Percentiles rank a stretch among this genome's conserved stretches.
These are phyloP conservation scores for Cervus canadensis DNA, from an alignment of 2,113 vertebrate genomes.

Conservation along the genomic window DNA sequence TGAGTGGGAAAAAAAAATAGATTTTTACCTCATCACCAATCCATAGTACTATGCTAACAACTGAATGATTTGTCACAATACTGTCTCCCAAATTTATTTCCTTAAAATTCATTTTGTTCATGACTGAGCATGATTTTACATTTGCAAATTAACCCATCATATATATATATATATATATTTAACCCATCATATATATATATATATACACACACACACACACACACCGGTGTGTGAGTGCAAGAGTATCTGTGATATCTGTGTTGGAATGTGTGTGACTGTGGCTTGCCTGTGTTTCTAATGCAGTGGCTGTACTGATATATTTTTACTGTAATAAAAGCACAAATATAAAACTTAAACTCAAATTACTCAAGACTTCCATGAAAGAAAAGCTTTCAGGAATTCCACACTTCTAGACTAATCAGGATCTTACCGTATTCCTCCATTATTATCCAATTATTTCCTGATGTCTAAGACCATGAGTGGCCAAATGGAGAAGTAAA, in stretches of 20 bases:
- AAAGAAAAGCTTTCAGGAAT: not conserved
- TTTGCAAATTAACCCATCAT: not conserved
- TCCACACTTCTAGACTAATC: not conserved
- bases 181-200: not conserved
- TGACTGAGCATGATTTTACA: not conserved
- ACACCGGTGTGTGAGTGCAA: not conserved
- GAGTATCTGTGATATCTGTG: not conserved
- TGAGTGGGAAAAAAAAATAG: not conserved
- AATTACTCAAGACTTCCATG: not conserved
- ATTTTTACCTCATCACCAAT: not conserved
- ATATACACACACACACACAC: rapidly evolving
- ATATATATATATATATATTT: not conserved
- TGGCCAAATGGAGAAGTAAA: not conserved
- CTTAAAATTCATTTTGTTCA: not conserved
- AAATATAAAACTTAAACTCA: not conserved
- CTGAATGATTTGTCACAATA: not conserved
- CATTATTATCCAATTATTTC: not conserved
- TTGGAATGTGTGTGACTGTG: not conserved
- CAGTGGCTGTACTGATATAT: not conserved
- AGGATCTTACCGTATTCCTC: not conserved
- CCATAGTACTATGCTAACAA: not conserved
- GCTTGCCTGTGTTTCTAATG: not conserved
- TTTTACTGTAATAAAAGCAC: not conserved
- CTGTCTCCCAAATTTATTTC: not conserved
- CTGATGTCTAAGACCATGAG: not conserved